These are phyloP conservation scores for Tetheella fluctuosa DNA, from an alignment of 2,888 invertebrate genomes.

Conservation along the genomic window DNA sequence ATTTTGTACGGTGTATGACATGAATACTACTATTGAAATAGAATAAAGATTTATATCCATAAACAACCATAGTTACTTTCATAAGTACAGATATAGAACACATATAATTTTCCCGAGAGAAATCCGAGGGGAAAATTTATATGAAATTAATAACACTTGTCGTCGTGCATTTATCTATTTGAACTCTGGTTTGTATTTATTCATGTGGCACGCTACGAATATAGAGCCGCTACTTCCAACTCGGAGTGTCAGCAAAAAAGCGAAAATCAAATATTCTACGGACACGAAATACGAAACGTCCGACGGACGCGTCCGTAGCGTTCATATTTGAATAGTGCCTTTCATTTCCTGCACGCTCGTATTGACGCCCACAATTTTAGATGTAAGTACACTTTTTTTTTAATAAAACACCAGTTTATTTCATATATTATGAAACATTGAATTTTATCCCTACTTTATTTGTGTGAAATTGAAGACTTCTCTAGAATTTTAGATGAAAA, in stretches of 20 bases:
- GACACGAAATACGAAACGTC: not conserved
- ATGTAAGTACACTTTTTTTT: constrained; percentile 2
- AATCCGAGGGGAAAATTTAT: too few species aligned
- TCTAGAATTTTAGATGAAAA: not conserved
- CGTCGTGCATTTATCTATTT: too few species aligned
- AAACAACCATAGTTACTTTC: too few species aligned
- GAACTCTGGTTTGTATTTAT: not conserved
- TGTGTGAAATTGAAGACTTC: not conserved
- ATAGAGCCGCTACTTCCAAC: not conserved
- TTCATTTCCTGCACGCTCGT: constrained; percentile 46
- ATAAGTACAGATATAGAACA: too few species aligned
- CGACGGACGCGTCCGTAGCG: not conserved
- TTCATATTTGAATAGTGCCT: constrained; percentile 22
- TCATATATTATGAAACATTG: not conserved
- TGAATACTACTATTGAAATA: too few species aligned
- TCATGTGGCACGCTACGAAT: not conserved
- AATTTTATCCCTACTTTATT: not conserved
- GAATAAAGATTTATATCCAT: too few species aligned
- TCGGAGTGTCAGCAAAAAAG: not conserved
- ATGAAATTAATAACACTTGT: too few species aligned
- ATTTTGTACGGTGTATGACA: too few species aligned
- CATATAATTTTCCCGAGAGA: too few species aligned
- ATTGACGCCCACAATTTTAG: constrained; percentile 12
- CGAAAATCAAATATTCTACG: not conserved
- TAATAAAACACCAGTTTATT: constrained; percentile 6